A percentile compares a stretch with the other conserved stretches of the same genome.
Evolutionary conservation across 2,113 vertebrate genomes (phyloP).

Genomic region (Chaenogobius annularis): DNA sequence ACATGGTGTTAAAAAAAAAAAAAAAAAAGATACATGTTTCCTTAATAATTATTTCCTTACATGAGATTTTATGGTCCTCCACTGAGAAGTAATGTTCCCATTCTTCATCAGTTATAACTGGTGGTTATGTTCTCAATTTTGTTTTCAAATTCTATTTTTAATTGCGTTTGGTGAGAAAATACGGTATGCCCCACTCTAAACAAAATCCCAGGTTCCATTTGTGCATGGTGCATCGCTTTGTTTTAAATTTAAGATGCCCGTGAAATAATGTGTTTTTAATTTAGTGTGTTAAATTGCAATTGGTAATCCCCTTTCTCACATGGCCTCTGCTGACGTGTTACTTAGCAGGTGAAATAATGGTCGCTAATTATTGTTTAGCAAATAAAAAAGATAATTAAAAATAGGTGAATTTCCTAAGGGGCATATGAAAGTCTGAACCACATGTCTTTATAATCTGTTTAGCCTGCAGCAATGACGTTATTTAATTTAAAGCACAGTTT

Average conservation of each 20-base stretch:
- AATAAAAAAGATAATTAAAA: neutral
- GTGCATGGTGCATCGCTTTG: neutral
- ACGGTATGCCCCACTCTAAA: neutral
- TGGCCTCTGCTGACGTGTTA: neutral
- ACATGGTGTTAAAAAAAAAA: no score
- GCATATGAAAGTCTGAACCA: slow-evolving; percentile 2
- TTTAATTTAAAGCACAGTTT: neutral
- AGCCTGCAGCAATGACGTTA: neutral
- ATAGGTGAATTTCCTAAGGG: slow-evolving; percentile 4
- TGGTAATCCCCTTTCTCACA: neutral
- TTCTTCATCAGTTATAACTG: neutral
- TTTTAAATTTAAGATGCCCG: neutral
- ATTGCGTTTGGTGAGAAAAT: neutral
- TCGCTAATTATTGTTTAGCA: neutral
- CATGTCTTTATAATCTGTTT: slow-evolving; percentile 6
- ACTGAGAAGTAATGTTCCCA: no score
- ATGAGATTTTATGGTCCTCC: no score
- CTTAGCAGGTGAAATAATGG: neutral
- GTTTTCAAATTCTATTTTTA: neutral
- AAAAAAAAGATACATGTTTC: no score
- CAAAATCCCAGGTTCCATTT: neutral
- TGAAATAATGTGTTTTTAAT: neutral
- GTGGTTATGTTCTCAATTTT: neutral
- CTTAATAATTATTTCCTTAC: no score
- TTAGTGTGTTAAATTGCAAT: neutral